Evolutionary conservation across 30 jellyfish, hydroid and myxozoan species (phyloP).

Genomic region (Chironex yamaguchii): DNA sequence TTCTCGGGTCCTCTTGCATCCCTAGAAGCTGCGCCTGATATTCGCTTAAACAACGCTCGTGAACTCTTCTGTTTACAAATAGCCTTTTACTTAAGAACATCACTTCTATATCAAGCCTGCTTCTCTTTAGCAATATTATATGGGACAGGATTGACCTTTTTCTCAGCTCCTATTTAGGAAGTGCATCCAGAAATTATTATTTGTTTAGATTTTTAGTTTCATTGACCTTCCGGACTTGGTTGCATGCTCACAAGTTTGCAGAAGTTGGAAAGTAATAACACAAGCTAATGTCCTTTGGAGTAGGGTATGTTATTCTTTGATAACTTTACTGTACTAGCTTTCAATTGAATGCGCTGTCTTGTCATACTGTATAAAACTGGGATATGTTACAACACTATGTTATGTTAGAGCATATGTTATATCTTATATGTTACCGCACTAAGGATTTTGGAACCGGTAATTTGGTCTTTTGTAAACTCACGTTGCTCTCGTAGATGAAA

Average conservation of each 20-base stretch:
- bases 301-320: conserved; percentile 58
- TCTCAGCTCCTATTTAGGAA: background rate
- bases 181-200: no score
- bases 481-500: no score
- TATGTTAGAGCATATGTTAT: background rate
- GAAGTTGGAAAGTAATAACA: conserved; percentile 90
- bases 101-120: no score
- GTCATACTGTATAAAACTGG: background rate
- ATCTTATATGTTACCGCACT: background rate
- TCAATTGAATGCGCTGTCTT: background rate
- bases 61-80: no score
- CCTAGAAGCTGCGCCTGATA: no score
- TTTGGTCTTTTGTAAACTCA: no score
- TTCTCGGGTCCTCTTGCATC: no score
- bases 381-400: background rate
- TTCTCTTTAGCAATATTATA: no score
- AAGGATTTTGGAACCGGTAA: no score
- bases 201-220: conserved; percentile 72
- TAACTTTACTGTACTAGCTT: background rate
- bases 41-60: no score
- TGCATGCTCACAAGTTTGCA: conserved; percentile 88
- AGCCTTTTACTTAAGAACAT: no score
- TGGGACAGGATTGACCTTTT: no score
- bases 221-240: conserved; percentile 86
- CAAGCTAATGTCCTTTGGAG: conserved; percentile 90